Base-by-base conservation (phyloP, 2,113 vertebrate genomes). In the Hyperopisus bebe region DNA sequence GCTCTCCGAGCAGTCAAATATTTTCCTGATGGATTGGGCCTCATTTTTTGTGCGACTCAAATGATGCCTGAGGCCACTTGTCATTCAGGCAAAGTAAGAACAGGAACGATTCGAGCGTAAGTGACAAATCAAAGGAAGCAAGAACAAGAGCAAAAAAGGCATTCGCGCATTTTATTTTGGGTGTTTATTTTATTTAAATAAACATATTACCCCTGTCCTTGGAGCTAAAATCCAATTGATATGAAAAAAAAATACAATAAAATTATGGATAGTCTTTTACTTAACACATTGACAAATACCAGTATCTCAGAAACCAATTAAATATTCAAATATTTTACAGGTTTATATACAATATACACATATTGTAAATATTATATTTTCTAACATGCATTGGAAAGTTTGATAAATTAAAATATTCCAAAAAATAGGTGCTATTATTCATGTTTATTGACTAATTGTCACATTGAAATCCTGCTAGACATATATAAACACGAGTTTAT, bases 11-110 rank as follows among this genome's bases (percentile, higher is more conserved):
- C 35, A 62, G 51, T 44, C 11, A 62, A 31, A 47, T 46, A 70
- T 47, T 74, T 88, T 88, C 42, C 44, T 46, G 88, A 89, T 13
- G 46, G 46, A 39, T 48, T 53, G 42, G 88, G 70, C 88, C 27
- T 83, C 15, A n/a, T 89, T 53, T 42, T 51, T 48, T 44, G 24
- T 50, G 24, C 9, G 27, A 74, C 58, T 88, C 19, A 13, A 42
- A n/a, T 21, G 87, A 35, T n/a, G 87, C 87, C 19, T 19, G 39
- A 31, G 55, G 87, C 39, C 53, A 27, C 39, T 74, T 88, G 58
- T 17, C 87, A 88, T 46, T 66, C 6, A 13, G 9, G 27, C 50
- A 10, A 50, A 21, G 27, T 35, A 39, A 19, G 15, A 77, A 77
- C 31, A 83, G 42, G n/a, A 53, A 86, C 11, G 13, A 15, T 6